Evolutionary conservation across 1,140 invertebrate species (phyloP), one percentile per base, ranked within the genome.

Genomic region (Andricus grossulariae): DNA sequence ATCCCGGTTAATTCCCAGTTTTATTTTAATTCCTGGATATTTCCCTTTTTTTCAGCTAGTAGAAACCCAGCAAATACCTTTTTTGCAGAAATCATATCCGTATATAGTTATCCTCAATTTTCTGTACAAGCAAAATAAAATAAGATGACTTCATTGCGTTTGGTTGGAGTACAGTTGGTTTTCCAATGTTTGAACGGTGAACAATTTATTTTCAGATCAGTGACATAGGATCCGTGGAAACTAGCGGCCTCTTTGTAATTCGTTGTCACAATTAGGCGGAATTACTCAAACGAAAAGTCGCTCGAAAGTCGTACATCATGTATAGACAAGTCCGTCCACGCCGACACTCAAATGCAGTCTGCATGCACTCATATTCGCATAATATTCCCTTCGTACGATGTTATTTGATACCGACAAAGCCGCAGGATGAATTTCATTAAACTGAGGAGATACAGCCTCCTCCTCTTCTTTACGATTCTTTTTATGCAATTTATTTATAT

Each of bases 251-350:
- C 74, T 82, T 79, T 82, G 76, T 80, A 72, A 75, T 79, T 73
- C 54, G 21, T 77, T 39, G 57, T 78, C 60, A n/a, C 71, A 84
- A 84, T 78, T 73, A 84, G 83, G 80, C 83, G 83, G 83, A 84
- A 82, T 84, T 84, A 77, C 75, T 84, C 83, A 84, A 84, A 84
- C 78, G 83, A 66, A 81, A 78, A 80, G 74, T 82, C 76, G 73
- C 82, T 81, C 81, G 75, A 81, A 80, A 80, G 76, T 82, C 75
- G 73, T 84, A 81, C 81, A 84, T 84, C 83, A 84, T 82, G 79
- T 84, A 84, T 84, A 82, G 83, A 84, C 83, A 84, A 78, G 76
- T 80, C 78, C 77, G 66, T 82, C 80, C 74, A 80, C 83, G 78
- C 77, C 66, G 77, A 82, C 80, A 84, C 66, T 80, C 60, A 66